Conservation (phyloP, 2,888 invertebrate species). For the Trichopria drosophilae region DNA sequence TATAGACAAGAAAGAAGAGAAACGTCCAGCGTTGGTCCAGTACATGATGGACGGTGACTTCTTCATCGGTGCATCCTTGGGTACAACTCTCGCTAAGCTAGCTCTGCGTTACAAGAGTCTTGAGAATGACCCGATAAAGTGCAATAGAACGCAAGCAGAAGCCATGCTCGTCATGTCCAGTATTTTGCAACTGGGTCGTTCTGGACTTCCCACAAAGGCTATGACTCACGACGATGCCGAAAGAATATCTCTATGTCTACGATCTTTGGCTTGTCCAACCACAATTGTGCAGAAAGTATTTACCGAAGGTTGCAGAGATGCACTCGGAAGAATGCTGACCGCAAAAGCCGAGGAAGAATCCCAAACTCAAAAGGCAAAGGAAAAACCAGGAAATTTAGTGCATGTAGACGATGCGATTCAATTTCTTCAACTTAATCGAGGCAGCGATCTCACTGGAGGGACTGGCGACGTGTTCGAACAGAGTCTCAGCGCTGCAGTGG, state of each 20-base stretch:
- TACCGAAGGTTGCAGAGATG: constrained; percentile 72
- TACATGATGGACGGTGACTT: constrained; percentile 94
- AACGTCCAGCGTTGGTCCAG: constrained; percentile 78
- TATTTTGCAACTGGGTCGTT: constrained; percentile 77
- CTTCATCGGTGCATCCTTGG: constrained; percentile 90
- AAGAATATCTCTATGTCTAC: constrained; percentile 80
- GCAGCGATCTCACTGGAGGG: constrained; percentile 65
- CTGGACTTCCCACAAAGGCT: constrained; percentile 68
- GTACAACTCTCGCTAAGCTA: constrained; percentile 88
- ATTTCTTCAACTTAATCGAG: constrained; percentile 77
- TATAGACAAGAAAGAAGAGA: constrained; percentile 65
- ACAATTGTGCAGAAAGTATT: constrained; percentile 72
- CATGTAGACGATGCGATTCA: constrained; percentile 85
- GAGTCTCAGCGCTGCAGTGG: constrained; percentile 86
- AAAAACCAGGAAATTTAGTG: constrained; percentile 70
- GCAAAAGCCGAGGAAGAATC: constrained; percentile 77
- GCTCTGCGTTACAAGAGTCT: constrained; percentile 64
- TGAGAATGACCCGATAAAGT: constrained; percentile 46
- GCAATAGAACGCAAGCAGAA: constrained; percentile 71
- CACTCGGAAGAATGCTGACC: constrained; percentile 80
- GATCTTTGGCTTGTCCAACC: constrained; percentile 72
- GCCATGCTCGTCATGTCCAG: constrained; percentile 87
- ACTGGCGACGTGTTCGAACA: constrained; percentile 90
- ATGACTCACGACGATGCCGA: constrained; percentile 97
- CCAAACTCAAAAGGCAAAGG: constrained; percentile 66